phyloP scores from a whole-genome alignment of 2,113 vertebrate species.

The Oncorhynchus tshawytscha region DNA sequence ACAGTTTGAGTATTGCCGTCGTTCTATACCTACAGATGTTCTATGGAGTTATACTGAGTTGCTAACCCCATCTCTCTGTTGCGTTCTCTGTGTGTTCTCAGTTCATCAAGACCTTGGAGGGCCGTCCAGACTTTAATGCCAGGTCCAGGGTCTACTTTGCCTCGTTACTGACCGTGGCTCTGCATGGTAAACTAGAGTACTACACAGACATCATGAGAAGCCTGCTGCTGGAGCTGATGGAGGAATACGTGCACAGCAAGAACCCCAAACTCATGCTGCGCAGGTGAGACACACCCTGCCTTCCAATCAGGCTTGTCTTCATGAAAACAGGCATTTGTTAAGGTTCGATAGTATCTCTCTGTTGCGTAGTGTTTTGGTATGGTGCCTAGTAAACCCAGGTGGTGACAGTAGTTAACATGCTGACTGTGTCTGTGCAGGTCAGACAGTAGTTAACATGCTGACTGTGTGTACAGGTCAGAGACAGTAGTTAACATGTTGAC shows the following conservation, averaged over 20 bases:
- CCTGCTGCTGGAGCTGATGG: constrained; percentile 92
- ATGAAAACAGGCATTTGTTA: too few species aligned
- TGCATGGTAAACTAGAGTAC: constrained; percentile 96
- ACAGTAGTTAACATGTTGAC: too few species aligned
- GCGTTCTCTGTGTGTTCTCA: constrained; percentile 41
- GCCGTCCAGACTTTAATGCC: constrained; percentile 89
- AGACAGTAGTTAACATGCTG: too few species aligned
- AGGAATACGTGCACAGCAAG: constrained; percentile 89
- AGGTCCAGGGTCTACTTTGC: constrained; percentile 90
- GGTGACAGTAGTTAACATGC: too few species aligned
- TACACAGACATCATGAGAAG: constrained; percentile 97
- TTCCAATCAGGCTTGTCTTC: too few species aligned
- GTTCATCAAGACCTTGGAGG: constrained; percentile 96
- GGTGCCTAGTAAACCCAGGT: too few species aligned
- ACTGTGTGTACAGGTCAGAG: too few species aligned
- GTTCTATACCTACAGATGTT: neutral
- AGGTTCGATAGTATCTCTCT: too few species aligned
- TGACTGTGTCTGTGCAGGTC: too few species aligned
- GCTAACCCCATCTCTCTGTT: neutral
- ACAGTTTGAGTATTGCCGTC: neutral
- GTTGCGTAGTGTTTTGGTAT: too few species aligned
- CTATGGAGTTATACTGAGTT: too few species aligned
- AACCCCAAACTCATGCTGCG: constrained; percentile 97
- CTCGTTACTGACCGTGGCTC: constrained; percentile 91
- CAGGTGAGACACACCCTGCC: constrained; percentile 74